Evolutionary conservation across 92 coral and sea anemone species (phyloP).

Genomic region (Hydrozoanthus gracilis): DNA sequence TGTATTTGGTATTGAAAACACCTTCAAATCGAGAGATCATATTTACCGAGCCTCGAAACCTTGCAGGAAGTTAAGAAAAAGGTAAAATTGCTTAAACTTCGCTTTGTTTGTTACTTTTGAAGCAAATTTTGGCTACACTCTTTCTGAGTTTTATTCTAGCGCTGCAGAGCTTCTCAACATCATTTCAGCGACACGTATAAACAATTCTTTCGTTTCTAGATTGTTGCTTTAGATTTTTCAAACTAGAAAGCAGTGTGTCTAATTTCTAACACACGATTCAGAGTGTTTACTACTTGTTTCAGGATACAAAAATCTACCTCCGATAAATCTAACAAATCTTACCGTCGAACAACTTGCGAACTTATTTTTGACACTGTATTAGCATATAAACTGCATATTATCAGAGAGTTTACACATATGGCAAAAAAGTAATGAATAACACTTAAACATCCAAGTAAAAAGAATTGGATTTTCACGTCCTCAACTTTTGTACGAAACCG

Average conservation of each 20-base stretch:
- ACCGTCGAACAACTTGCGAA: conserved; percentile 1
- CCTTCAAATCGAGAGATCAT: conserved; percentile 20
- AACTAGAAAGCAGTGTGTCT: neutral
- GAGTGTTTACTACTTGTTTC: neutral
- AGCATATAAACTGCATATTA: neutral
- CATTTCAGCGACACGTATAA: neutral
- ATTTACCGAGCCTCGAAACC: neutral
- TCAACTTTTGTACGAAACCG: neutral
- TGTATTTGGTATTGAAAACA: conserved; percentile 31
- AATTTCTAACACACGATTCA: neutral
- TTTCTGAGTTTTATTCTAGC: neutral
- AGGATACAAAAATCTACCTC: neutral
- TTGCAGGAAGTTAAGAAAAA: conserved; percentile 12
- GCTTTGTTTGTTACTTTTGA: neutral
- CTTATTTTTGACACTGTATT: conserved; percentile 11
- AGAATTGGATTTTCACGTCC: neutral
- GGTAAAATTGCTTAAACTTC: neutral
- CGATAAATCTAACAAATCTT: neutral
- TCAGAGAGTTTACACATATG: neutral
- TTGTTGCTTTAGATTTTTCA: neutral
- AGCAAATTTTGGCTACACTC: neutral
- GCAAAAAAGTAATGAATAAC: neutral
- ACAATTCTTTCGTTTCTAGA: neutral
- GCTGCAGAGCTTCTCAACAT: neutral
- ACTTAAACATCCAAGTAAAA: neutral